phyloP scores from a whole-genome alignment of 1,140 invertebrate genomes.

The Heliconius congener region DNA sequence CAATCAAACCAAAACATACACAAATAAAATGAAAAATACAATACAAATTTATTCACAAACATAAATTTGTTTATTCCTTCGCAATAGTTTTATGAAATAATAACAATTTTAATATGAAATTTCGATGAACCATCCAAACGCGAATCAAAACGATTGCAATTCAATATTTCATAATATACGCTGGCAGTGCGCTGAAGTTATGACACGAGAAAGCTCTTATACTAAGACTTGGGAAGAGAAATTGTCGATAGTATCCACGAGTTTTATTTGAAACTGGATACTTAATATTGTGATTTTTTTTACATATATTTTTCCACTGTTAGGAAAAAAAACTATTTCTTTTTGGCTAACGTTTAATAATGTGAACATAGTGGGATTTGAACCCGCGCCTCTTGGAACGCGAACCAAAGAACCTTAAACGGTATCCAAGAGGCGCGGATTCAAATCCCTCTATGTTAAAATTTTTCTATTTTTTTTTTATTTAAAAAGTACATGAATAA shows the following conservation, averaged over 20 bases:
- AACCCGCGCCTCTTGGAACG: too few relatives aligned
- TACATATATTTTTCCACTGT: too few relatives aligned
- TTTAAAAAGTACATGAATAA: too few relatives aligned
- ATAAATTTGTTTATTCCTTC: background rate
- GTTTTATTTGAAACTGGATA: conserved; percentile 19
- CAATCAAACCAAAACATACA: too few relatives aligned
- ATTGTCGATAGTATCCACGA: conserved; percentile 34
- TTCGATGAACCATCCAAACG: background rate
- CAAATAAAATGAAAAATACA: too few relatives aligned
- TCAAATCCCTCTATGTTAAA: too few relatives aligned
- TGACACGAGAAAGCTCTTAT: conserved; percentile 67
- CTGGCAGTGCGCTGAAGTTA: conserved; percentile 41
- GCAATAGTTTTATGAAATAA: background rate
- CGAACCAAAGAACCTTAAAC: too few relatives aligned
- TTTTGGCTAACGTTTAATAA: too few relatives aligned
- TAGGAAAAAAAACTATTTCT: too few relatives aligned
- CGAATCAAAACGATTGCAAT: conserved; percentile 29
- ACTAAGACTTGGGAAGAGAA: conserved; percentile 39
- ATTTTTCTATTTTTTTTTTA: too few relatives aligned
- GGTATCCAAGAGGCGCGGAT: too few relatives aligned
- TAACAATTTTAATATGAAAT: background rate
- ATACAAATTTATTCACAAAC: background rate
- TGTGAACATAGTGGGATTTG: too few relatives aligned
- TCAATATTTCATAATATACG: conserved; percentile 34
- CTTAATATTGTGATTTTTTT: background rate